Base-by-base conservation (phyloP, 2,113 vertebrate species). In the Coracopsis vasa region DNA sequence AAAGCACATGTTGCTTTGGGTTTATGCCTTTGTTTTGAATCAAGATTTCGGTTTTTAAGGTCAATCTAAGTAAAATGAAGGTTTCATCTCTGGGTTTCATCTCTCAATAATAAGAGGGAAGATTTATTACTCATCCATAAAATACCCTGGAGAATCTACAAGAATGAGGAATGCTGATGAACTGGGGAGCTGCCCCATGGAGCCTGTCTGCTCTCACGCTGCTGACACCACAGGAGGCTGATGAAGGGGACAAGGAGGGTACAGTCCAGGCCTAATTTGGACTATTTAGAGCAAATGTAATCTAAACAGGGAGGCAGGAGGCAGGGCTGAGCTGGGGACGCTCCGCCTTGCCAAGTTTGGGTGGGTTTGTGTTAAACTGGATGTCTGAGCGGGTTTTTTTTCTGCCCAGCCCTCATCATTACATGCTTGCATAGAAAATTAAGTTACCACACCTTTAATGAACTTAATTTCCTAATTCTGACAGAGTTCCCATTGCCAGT, bases 391-490 rank as follows among this genome's bases (percentile, higher is more conserved):
- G 1, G 0, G 39, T 80, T 74, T 91, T 87, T 77, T 91, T 77
- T 54, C 93, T 95, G 94, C 97, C 94, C 97, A 97, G 31, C 88
- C 88, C 86, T 90, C 92, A 85, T 79, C 96, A 81, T 97, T 96
- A 96, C 41, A 44, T 95, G 88, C 95, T 97, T 95, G 97, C 97
- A 95, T 85, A 86, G 96, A 95, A 97, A 97, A 97, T 96, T 77
- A 96, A 85, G 88, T 97, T 90, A 97, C 98, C 98, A 98, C 98
- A 97, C 98, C 98, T 98, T 97, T 97, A 98, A 98, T 98, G 97
- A 98, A 96, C 89, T 71, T 96, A 97, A 98, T 98, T 98, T 97
- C 97, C 96, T 95, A 97, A 90, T 97, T 97, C 97, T 97, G 98
- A 98, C 94, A 88, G 86, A 70, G 86, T 89, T 97, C 92, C 97